These are phyloP conservation scores for Haemorhous mexicanus DNA, from an alignment of 2,113 vertebrate genomes.

Conservation along the genomic window DNA sequence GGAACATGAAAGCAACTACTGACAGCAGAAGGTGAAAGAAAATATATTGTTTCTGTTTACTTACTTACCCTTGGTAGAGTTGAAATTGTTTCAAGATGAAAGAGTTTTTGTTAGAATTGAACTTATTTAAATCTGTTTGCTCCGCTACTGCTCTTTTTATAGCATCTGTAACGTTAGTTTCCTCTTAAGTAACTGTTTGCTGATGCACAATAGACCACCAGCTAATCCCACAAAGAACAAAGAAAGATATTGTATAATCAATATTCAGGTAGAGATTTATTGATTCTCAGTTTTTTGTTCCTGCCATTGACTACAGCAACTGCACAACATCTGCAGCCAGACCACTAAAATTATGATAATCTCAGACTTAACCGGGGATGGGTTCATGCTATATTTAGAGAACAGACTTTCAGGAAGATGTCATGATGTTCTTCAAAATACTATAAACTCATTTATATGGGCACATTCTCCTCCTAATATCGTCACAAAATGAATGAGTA, in stretches of 20 bases:
- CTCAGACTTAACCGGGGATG: background rate
- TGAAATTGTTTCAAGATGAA: constrained; percentile 45
- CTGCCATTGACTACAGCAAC: background rate
- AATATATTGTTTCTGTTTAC: constrained; percentile 27
- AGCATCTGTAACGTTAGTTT: constrained; percentile 18
- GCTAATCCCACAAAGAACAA: constrained; percentile 11
- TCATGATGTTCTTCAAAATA: background rate
- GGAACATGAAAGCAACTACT: background rate
- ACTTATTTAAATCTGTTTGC: constrained; percentile 39
- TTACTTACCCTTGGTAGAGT: constrained; percentile 23
- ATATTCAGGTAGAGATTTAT: background rate
- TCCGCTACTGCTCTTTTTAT: constrained; percentile 18
- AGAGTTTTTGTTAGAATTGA: constrained; percentile 9
- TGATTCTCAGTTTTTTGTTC: background rate
- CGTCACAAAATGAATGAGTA: background rate
- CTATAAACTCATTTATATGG: background rate
- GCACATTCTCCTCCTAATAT: background rate
- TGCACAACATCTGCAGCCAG: background rate
- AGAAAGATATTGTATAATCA: constrained; percentile 18
- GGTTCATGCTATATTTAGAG: background rate
- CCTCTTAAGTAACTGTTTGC: constrained; percentile 16
- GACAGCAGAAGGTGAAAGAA: constrained; percentile 9
- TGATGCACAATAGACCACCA: constrained; percentile 17
- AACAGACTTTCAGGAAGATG: background rate
- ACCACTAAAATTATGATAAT: background rate